Base-by-base conservation (phyloP, 2,888 invertebrate genomes). In the Drosophila macrothrix region DNA sequence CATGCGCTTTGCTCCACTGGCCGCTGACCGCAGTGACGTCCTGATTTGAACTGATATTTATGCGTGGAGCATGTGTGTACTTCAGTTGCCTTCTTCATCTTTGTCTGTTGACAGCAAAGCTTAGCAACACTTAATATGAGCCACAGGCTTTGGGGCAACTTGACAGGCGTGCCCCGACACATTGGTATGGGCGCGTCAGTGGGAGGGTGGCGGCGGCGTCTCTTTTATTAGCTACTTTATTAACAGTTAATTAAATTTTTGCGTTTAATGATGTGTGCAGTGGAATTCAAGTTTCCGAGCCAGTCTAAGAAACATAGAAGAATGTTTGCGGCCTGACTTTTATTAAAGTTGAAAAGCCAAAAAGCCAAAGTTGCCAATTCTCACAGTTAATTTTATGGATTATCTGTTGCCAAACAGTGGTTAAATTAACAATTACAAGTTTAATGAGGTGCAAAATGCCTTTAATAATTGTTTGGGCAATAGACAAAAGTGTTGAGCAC, bases 211-310 rank as follows among this genome's bases (percentile, higher is more conserved):
- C 62, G 69, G 19, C 25, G 55, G 6, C 25, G 37, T 28, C n/a
- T 37, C 64, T 76, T 82, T 88, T 83, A 88, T 88, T 88, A 79
- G 82, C 71, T 77, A 73, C 86, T 88, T 86, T 88, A 90, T 88
- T 80, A 90, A 82, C 83, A 83, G 87, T 88, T 88, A 88, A 88
- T 88, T 88, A 88, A 88, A 88, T 88, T 85, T 89, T 86, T 83
- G 80, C 78, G 78, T 66, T 90, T 90, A 86, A 90, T 90, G 90
- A 86, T 82, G 80, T 66, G 71, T 67, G 73, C 64, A 62, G 54
- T 16, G 53, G 61, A 55, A 64, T 65, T 52, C 61, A 46, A 54
- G 52, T 28, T 28, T 50, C 49, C 50, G 59, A 29, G 46, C 33
- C 37, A 22, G 63, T 65, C 67, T 71, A 73, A 67, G 73, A 65